Percentiles rank a stretch among this genome's conserved stretches.
These are phyloP conservation scores for Zaprionus capensis DNA, from an alignment of 1,140 invertebrate species.

Conservation along the genomic window DNA sequence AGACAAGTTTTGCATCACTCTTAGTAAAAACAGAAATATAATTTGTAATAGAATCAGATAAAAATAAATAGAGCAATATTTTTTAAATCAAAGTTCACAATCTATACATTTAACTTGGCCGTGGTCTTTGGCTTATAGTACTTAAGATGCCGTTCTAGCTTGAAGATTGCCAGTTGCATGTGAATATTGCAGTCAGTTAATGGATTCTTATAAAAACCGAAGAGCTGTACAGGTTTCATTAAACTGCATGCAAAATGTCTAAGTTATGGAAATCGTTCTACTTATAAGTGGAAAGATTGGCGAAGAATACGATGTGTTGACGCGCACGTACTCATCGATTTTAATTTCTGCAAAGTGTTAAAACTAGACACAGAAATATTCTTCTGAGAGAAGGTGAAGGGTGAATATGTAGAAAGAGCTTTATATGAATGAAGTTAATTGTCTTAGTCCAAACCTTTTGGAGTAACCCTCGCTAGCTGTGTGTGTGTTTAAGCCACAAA, in stretches of 20 bases:
- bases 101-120: not conserved
- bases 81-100: not conserved
- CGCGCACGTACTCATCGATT: not conserved
- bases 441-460: not conserved
- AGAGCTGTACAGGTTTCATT: not conserved
- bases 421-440: no score
- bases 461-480: not conserved
- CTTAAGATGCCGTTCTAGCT: not conserved
- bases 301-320: not conserved
- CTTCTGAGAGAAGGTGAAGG: not conserved
- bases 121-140: not conserved
- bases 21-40: not conserved
- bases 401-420: not conserved
- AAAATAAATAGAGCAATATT: not conserved
- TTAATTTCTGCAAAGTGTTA: not conserved
- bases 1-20: not conserved
- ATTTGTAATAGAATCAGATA: not conserved
- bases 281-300: not conserved
- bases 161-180: not conserved
- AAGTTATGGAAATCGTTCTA: slow-evolving; percentile 3
- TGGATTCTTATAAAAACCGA: not conserved
- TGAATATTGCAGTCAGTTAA: not conserved
- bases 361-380: not conserved
- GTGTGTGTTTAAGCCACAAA: not conserved
- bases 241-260: not conserved